Base-by-base conservation (phyloP, 2,888 invertebrate genomes). In the Caenorhabditis doughertyi region DNA sequence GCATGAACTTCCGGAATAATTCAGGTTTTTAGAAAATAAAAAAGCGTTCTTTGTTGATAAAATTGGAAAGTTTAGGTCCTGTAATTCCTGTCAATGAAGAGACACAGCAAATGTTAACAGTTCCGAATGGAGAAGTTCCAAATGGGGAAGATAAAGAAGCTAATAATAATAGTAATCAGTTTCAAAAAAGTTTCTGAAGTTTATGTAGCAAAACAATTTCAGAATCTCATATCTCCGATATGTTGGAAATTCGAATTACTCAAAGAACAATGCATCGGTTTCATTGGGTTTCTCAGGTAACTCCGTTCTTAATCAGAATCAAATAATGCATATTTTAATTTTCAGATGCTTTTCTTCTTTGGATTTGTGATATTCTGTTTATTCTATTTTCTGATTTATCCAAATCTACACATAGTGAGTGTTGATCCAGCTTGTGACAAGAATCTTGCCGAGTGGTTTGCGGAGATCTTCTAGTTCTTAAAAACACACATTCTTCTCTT, bases 311-410 rank as follows among this genome's bases (percentile, higher is more conserved):
- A 18, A 32, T 5, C 39, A 13, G 3, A 21, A 8, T 39, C 23
- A 39, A 39, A 39, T 39, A 13, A n/a, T n/a, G n/a, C n/a, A n/a
- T n/a, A n/a, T n/a, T n/a, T n/a, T n/a, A 39, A 39, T 13, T 72
- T 72, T 32, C 84, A 91, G 90, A 90, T 91, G 89, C 68, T 87
- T 1, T 91, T 91, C 83, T 91, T 91, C 84, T 89, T 91, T 72
- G 89, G 89, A 0, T 91, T 91, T 79, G 88, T 90, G 16, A 77
- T 90, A 35, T 91, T 91, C 81, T 89, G 89, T 71, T 84, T 90
- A 7, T 91, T 91, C 85, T 91, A 89, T 79, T 91, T 91, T 77
- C 82, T 91, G 18, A 85, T 91, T 49, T 91, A 91, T 72, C 91
- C 91, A 7, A 88, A 89, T 72, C 77, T 91, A 11, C 88, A 89